Percentiles rank a stretch among this genome's conserved stretches.
Evolutionary conservation across 2,797 vertebrate species (phyloP).

Genomic region (Megalops cyprinoides): DNA sequence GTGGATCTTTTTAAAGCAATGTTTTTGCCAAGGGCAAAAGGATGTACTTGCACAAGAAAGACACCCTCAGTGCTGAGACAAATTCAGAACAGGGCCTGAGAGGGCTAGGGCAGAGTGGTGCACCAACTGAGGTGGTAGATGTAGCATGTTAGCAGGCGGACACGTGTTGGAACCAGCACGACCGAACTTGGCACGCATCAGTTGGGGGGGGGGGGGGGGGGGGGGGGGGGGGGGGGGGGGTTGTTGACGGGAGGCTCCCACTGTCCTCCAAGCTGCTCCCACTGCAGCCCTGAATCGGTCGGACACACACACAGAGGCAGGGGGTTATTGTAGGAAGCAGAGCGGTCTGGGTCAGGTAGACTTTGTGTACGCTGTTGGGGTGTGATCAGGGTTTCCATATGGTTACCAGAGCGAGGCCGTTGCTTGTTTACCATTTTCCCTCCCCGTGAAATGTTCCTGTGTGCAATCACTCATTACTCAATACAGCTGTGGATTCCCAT

Average conservation of each 20-base stretch:
- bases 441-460: neutral
- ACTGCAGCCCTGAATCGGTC: neutral
- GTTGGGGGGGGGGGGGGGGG: too few relatives aligned
- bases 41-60: neutral
- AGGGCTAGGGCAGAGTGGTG: neutral
- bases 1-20: too few relatives aligned
- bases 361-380: neutral
- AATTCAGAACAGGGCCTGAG: neutral
- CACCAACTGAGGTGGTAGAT: neutral
- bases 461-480: neutral
- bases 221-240: too few relatives aligned
- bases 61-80: neutral
- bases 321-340: neutral
- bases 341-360: neutral
- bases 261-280: neutral
- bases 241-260: too few relatives aligned
- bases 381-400: neutral
- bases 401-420: neutral
- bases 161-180: neutral
- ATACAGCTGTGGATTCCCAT: neutral
- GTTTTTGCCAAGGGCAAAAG: too few relatives aligned
- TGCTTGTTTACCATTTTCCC: neutral
- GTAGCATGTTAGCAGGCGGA: neutral
- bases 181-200: neutral
- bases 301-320: neutral